These are phyloP conservation scores for Papilio polyxenes DNA, from an alignment of 1,140 invertebrate species.

Conservation along the genomic window DNA sequence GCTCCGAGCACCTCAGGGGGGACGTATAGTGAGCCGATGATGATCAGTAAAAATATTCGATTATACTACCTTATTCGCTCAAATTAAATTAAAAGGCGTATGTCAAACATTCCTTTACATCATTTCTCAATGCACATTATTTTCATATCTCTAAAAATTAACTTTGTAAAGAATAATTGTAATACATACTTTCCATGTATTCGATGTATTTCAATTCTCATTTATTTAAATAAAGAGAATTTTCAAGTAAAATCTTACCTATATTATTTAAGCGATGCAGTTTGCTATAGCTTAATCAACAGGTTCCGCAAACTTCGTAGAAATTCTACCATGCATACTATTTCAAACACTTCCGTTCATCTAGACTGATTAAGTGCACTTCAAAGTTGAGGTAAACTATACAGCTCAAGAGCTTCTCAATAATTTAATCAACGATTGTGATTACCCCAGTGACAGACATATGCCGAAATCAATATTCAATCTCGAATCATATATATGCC, in stretches of 20 bases:
- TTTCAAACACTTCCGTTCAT: constrained; percentile 22
- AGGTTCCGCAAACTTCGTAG: constrained; percentile 22
- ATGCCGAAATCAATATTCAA: too few species aligned
- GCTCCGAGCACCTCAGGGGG: too few species aligned
- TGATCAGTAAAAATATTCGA: too few species aligned
- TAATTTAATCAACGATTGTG: constrained; percentile 21
- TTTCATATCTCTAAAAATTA: too few species aligned
- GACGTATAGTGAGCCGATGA: too few species aligned
- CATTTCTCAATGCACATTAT: too few species aligned
- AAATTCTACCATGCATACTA: constrained; percentile 3
- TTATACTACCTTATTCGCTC: too few species aligned
- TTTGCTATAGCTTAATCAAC: constrained; percentile 25
- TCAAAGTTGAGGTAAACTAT: constrained; percentile 13
- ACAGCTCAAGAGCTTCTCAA: constrained; percentile 3
- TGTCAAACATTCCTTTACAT: too few species aligned
- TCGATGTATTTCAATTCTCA: too few species aligned
- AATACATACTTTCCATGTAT: background rate
- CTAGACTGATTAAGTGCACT: constrained; percentile 32
- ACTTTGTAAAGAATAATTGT: too few species aligned
- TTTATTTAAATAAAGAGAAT: background rate
- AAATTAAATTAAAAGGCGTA: too few species aligned
- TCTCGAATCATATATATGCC: too few species aligned
- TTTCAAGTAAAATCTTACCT: background rate
- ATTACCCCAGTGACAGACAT: background rate
- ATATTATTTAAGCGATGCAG: background rate